Conservation (phyloP, 2,113 vertebrate genomes). For the Xiphias gladius region DNA sequence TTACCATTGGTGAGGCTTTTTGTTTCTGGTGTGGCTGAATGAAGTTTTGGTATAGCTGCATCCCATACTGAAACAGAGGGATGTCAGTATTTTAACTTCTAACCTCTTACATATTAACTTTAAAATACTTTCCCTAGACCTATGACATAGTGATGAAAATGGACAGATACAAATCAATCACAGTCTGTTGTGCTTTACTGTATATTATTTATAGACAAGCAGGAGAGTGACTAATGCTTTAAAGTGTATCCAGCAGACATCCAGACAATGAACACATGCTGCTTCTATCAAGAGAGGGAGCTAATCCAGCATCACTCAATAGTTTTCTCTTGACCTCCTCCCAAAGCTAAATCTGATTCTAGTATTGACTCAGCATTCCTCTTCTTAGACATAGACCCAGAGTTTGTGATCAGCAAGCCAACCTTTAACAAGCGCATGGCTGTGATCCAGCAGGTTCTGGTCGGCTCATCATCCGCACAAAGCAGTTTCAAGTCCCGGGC, state of each 20-base stretch:
- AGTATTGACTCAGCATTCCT: slow-evolving; percentile 69
- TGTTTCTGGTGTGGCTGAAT: slow-evolving; percentile 93
- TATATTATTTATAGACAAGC: slow-evolving; percentile 43
- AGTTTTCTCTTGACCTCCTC: slow-evolving; percentile 59
- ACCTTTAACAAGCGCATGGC: slow-evolving; percentile 98
- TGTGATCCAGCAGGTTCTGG: slow-evolving; percentile 96
- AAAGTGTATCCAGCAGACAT: slow-evolving; percentile 56
- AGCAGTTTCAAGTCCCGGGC: slow-evolving; percentile 95
- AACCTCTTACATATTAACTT: not conserved
- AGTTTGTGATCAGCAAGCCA: slow-evolving; percentile 56
- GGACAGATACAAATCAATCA: slow-evolving; percentile 8
- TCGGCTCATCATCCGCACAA: slow-evolving; percentile 96
- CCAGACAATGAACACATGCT: slow-evolving; percentile 69
- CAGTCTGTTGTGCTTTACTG: slow-evolving; percentile 10
- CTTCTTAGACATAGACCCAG: slow-evolving; percentile 48
- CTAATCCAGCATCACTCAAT: slow-evolving; percentile 65
- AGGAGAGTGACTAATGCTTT: slow-evolving; percentile 44
- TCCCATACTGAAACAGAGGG: slow-evolving; percentile 89
- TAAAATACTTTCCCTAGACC: not conserved
- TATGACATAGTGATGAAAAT: not conserved
- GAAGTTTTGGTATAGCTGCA: slow-evolving; percentile 97
- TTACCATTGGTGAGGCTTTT: slow-evolving; percentile 93
- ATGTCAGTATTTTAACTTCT: not conserved
- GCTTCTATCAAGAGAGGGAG: slow-evolving; percentile 57
- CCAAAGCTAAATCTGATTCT: slow-evolving; percentile 68